Percentiles rank a stretch among this genome's conserved stretches.
phyloP scores from a whole-genome alignment of 2,888 invertebrate genomes.

The Pyrocoelia pectoralis region DNA sequence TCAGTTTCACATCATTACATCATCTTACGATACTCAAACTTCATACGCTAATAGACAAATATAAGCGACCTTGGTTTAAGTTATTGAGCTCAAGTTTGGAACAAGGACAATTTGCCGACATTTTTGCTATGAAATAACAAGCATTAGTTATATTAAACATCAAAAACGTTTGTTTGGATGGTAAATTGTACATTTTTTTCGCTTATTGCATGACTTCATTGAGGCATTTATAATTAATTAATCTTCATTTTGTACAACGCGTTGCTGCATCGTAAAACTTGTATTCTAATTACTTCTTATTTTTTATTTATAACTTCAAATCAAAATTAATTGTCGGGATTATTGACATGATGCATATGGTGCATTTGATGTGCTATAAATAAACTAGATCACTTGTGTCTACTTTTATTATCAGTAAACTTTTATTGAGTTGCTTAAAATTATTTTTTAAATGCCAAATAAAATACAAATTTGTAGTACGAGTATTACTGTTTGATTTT shows the following conservation, averaged over 20 bases:
- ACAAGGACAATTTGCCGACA: constrained; percentile 19
- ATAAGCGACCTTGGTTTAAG: constrained; percentile 24
- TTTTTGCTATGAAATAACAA: background rate
- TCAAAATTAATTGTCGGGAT: background rate
- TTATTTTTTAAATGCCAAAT: background rate
- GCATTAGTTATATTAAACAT: background rate
- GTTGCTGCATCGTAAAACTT: background rate
- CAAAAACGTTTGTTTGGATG: background rate
- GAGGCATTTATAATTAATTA: background rate
- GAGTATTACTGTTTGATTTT: too few species aligned
- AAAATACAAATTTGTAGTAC: background rate
- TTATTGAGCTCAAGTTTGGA: constrained; percentile 20
- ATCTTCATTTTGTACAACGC: background rate
- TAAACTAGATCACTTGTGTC: background rate
- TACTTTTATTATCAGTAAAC: too few species aligned
- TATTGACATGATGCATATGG: background rate
- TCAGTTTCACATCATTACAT: background rate
- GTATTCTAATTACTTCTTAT: background rate
- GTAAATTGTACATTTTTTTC: background rate
- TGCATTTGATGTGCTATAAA: background rate
- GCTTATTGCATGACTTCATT: background rate
- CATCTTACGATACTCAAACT: background rate
- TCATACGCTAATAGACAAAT: constrained; percentile 3
- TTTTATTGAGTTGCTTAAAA: background rate
- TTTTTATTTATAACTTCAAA: background rate